Conservation (phyloP, 2,113 vertebrate genomes). For the Pomatostomus ruficeps region DNA sequence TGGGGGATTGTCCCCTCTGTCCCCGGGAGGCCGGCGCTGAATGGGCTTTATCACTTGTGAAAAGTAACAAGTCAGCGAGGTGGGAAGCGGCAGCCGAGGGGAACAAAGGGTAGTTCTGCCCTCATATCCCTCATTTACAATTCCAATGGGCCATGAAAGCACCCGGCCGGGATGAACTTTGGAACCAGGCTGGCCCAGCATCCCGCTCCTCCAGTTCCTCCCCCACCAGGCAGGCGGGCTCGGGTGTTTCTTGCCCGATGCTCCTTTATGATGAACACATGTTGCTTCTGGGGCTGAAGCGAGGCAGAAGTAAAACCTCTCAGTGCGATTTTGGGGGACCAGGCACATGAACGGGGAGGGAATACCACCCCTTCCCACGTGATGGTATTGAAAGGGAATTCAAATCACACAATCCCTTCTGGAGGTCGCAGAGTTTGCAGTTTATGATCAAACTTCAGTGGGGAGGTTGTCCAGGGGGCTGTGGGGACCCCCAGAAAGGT, state of each 20-base stretch:
- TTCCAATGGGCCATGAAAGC: constrained; percentile 69
- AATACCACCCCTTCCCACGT: neutral
- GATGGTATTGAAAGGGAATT: neutral
- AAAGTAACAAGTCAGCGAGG: constrained; percentile 70
- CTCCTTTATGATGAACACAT: neutral
- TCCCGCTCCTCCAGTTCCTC: neutral
- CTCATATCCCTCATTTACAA: constrained; percentile 71
- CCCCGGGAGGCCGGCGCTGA: constrained; percentile 38
- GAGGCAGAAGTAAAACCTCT: neutral
- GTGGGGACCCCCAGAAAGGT: neutral
- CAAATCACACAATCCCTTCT: accelerated
- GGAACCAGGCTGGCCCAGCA: constrained; percentile 39
- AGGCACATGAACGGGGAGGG: accelerated
- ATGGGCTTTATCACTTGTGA: constrained; percentile 72
- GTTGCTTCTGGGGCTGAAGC: neutral
- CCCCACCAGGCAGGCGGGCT: neutral
- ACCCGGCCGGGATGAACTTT: constrained; percentile 52
- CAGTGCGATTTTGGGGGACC: accelerated
- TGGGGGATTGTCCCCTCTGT: neutral
- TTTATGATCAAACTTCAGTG: accelerated
- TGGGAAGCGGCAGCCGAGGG: constrained; percentile 52
- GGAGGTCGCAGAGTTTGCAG: accelerated
- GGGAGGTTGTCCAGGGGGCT: accelerated
- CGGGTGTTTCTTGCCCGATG: neutral
- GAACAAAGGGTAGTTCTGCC: constrained; percentile 71